Evolutionary conservation across 2,888 invertebrate genomes (phyloP), one percentile per base, ranked within the genome.

Genomic region (Lysandra bellargus): DNA sequence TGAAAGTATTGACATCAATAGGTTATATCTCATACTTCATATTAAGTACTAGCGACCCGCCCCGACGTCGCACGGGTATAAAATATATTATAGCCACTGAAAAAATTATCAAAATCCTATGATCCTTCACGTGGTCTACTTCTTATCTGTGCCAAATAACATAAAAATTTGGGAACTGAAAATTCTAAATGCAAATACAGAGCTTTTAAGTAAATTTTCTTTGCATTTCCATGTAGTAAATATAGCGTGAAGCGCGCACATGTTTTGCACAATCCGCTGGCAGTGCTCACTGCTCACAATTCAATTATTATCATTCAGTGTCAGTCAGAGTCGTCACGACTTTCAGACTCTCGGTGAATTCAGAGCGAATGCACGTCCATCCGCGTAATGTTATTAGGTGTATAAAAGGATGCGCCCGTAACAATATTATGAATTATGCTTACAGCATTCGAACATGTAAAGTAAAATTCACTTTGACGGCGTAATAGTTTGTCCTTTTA

Each of bases 241-340:
- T n/a, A 49, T 75, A 75, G 49, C 49, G 49, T 75, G 75, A 14
- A 75, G 49, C 75, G 23, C 14, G 74, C 74, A 76, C 76, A 53
- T 57, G 76, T 33, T 30, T 53, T 33, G 53, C 57, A 76, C 76
- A 57, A 76, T 76, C 53, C 57, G 7, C 49, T 30, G 49, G 75
- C 44, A 5, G 23, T 49, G 75, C 30, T 14, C 49, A 14, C 33
- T 53, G 76, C 57, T 76, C n/a, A 57, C 76, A 76, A 76, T 76
- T 76, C 76, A 76, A 76, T 76, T 76, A 76, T 76, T 49, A 76
- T 76, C 76, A 74, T 44, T 74, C 74, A 76, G 53, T 76, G 76
- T 57, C 76, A 53, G 30, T 76, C 76, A 76, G 76, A 53, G 17
- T 44, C 49, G 75, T 75, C 49, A 75, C 57, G 76, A 49, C 57